These are phyloP conservation scores for pig (Sus scrofa) DNA, from an alignment of 2,113 vertebrate genomes.

Conservation along the genomic window T2T-Sscrofa CM000812.6:170074001-170074500, in stretches of 20 bases:
- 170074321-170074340: neutral
- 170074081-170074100: neutral
- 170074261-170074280: neutral
- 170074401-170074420: neutral
- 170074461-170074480: neutral
- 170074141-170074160: neutral
- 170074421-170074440: neutral
- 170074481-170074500: neutral
- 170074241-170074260: neutral
- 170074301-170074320: neutral
- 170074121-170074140: neutral
- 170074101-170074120: neutral
- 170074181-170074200: neutral
- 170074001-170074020: neutral
- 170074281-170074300: neutral
- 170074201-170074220: neutral
- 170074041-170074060: neutral
- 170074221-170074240: neutral
- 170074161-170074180: neutral
- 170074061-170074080: conserved; percentile 19
- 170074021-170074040: neutral
- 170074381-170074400: neutral
- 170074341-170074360: neutral
- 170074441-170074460: neutral
- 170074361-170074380: neutral